A percentile compares a stretch with the other conserved stretches of the same genome.
phyloP scores from a whole-genome alignment of 2,888 invertebrate genomes.

The Macroteleia sp. region DNA sequence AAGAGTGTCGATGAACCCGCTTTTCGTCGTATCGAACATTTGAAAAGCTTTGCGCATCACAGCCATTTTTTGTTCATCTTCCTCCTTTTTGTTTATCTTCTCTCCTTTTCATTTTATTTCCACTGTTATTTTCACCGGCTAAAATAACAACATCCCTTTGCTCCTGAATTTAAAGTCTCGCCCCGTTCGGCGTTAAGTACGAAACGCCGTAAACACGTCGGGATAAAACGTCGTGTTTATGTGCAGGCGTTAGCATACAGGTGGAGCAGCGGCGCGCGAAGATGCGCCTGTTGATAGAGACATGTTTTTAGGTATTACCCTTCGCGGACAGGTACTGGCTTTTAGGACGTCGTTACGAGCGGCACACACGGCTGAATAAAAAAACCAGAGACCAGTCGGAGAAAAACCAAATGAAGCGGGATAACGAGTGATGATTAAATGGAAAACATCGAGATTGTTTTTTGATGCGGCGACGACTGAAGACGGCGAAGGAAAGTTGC shows the following conservation, averaged over 20 bases:
- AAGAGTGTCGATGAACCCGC: conserved; percentile 94
- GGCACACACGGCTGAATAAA: conserved; percentile 19
- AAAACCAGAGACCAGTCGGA: conserved; percentile 9
- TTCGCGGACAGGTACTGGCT: conserved; percentile 81
- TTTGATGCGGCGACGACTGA: too few species aligned
- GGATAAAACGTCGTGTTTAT: conserved; percentile 83
- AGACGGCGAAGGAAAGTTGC: too few species aligned
- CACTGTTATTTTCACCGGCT: conserved; percentile 6
- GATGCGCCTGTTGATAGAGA: conserved; percentile 82
- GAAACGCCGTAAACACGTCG: conserved; percentile 81
- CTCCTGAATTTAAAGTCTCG: conserved; percentile 43
- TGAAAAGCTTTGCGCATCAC: conserved; percentile 98
- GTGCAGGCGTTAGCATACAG: conserved; percentile 78
- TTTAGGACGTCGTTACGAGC: conserved; percentile 74
- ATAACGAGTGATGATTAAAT: conserved; percentile 40
- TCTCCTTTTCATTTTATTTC: too few species aligned
- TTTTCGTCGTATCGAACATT: conserved; percentile 97
- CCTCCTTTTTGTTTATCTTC: too few species aligned
- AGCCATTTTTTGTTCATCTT: conserved; percentile 92
- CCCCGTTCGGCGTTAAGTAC: conserved; percentile 68
- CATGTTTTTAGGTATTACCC: conserved; percentile 83
- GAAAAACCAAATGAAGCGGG: conserved; percentile 20
- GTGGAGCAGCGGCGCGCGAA: conserved; percentile 68
- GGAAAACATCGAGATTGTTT: too few species aligned
- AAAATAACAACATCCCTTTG: conserved; percentile 23